phyloP scores from a whole-genome alignment of 2,113 vertebrate genomes.

The Nematolebias whitei region DNA sequence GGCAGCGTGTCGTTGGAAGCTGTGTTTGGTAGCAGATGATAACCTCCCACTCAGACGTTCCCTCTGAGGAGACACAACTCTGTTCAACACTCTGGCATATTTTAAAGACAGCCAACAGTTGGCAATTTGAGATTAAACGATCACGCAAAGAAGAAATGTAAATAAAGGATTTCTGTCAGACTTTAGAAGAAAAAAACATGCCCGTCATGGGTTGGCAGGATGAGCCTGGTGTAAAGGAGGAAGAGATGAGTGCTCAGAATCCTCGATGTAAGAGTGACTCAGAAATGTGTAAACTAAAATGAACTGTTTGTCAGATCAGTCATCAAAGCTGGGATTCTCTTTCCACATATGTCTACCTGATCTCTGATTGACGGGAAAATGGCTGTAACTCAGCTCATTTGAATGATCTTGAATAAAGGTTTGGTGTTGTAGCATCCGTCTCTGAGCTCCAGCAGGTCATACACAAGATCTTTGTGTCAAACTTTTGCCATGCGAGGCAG shows the following conservation, averaged over 20 bases:
- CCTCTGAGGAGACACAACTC: slow-evolving; percentile 31
- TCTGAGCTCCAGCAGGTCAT: too few species aligned
- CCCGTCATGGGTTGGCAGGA: slow-evolving; percentile 39
- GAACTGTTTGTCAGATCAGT: background rate
- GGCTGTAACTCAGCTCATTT: too few species aligned
- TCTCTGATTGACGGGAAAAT: too few species aligned
- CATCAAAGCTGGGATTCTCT: background rate
- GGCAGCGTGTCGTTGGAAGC: slow-evolving; percentile 29
- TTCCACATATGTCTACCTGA: background rate
- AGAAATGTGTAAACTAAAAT: too few species aligned
- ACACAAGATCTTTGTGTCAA: too few species aligned
- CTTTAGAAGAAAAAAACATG: slow-evolving; percentile 8
- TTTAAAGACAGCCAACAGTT: slow-evolving; percentile 37
- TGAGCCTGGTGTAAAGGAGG: slow-evolving; percentile 11
- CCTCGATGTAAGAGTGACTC: slow-evolving; percentile 5
- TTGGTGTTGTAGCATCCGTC: too few species aligned
- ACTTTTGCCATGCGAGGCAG: too few species aligned
- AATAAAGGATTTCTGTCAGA: slow-evolving; percentile 47
- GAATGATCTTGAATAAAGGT: too few species aligned
- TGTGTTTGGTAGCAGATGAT: slow-evolving; percentile 38
- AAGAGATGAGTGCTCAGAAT: slow-evolving; percentile 12
- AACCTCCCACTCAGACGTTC: slow-evolving; percentile 53
- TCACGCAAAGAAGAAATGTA: slow-evolving; percentile 35
- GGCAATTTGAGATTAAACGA: slow-evolving; percentile 36
- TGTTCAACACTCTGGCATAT: slow-evolving; percentile 26